Evolutionary conservation across 2,113 vertebrate species (phyloP), one percentile per base, ranked within the genome.

Genomic region (Struthio camelus): DNA sequence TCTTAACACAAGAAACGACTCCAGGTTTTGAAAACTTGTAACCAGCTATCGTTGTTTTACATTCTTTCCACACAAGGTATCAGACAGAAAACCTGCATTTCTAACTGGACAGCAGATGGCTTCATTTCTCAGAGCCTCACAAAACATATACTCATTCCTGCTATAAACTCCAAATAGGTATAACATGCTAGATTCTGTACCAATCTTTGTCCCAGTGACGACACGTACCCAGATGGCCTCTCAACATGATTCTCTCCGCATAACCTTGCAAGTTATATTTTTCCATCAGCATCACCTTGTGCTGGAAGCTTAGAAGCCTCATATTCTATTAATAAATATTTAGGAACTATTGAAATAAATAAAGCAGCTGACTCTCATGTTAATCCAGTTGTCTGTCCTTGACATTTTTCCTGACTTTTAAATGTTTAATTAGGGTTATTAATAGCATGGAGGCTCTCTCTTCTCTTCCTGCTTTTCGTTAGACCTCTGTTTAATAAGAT

Each of bases 341-440:
- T 97, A 96, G 95, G 82, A 93, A 96, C 72, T 94, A 38, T 83
- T 44, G 95, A 92, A 85, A 95, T 92, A 96, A 96, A 96, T 73
- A 94, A 93, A 54, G 19, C 67, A 71, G 34, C 36, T 89, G 87
- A 81, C 87, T 95, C 79, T 19, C 16, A 44, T 73, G 83, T 71
- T 90, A 94, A 85, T 83, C 87, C 93, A 90, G 58, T 89, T 83
- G 90, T 38, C 66, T 85, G 95, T 28, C 90, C 95, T 91, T 91
- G 96, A 93, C 94, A 97, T 97, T 98, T 97, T 97, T 65, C 82
- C 79, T 90, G 92, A 92, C 80, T 96, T 95, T 72, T 93, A 96
- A 85, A 97, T 90, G 72, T 96, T 97, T 97, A 90, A 95, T 94
- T 69, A 94, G 83, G 30, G 93, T 54, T 97, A 95, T 97, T 97